These are phyloP conservation scores for Gymnocypris eckloni DNA, from an alignment of 2,797 vertebrate species.

Conservation along the genomic window DNA sequence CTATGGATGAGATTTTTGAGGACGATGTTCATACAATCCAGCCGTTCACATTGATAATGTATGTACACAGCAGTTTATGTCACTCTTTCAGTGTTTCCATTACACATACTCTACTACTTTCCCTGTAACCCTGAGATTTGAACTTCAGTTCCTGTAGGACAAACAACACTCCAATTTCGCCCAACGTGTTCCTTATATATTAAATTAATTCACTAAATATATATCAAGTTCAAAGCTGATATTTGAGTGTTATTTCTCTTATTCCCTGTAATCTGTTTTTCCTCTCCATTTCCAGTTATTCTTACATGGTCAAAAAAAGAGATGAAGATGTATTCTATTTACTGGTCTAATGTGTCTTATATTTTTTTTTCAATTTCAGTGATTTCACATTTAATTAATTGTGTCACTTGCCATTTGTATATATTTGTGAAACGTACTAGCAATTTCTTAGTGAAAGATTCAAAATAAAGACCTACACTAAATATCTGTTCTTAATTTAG, in stretches of 20 bases:
- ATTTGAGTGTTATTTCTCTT: not conserved
- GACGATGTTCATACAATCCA: slow-evolving; percentile 33
- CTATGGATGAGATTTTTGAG: slow-evolving; percentile 61
- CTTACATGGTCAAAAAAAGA: not conserved
- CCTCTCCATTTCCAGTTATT: slow-evolving; percentile 15
- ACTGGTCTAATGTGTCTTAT: not conserved
- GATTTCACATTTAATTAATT: not conserved
- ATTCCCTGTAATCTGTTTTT: slow-evolving; percentile 15
- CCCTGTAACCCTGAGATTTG: not conserved
- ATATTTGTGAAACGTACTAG: not conserved
- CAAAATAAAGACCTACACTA: not conserved
- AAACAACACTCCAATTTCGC: not conserved
- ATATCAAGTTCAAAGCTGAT: not conserved
- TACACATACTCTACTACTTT: not conserved
- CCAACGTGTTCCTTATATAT: not conserved
- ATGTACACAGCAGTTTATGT: not conserved
- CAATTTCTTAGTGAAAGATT: not conserved
- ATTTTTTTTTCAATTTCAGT: no score
- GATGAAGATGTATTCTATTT: not conserved
- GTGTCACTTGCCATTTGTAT: not conserved
- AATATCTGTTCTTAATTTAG: not conserved
- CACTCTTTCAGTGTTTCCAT: slow-evolving; percentile 22
- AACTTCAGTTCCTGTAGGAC: not conserved
- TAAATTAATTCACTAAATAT: not conserved
- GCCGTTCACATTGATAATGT: slow-evolving; percentile 3